Percentiles rank a stretch among this genome's conserved stretches.
These are phyloP conservation scores for Podilymbus podiceps DNA, from an alignment of 2,113 vertebrate genomes.

Conservation along the genomic window DNA sequence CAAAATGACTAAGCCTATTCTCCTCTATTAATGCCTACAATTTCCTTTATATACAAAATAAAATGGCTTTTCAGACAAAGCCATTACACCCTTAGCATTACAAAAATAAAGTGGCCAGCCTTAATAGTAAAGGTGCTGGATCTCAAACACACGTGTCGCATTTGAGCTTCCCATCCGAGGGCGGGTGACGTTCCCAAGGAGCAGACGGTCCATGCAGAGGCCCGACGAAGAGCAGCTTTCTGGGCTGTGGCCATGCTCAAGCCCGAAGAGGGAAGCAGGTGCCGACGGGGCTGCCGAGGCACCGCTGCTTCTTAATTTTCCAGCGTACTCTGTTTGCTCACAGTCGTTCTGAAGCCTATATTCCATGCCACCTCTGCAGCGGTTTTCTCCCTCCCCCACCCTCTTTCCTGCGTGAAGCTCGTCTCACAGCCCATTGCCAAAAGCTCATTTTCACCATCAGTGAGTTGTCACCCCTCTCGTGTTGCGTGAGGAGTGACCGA, in stretches of 20 bases:
- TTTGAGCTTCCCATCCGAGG: neutral
- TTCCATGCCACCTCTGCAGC: neutral
- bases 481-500: neutral
- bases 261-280: neutral
- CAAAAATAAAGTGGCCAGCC: too few species aligned
- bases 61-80: neutral
- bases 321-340: neutral
- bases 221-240: neutral
- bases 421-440: neutral
- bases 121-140: neutral
- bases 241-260: rapidly evolving
- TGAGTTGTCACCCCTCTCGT: neutral
- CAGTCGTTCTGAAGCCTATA: neutral
- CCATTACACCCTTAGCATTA: neutral
- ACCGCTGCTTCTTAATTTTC: neutral
- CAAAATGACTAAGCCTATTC: neutral
- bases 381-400: neutral
- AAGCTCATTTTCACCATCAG: conserved; percentile 17
- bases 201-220: neutral
- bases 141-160: neutral
- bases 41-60: neutral
- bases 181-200: neutral
- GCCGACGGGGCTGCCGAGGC: neutral
- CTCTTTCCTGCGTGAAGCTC: neutral
- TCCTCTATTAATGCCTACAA: neutral